A percentile compares a stretch with the other conserved stretches of the same genome.
Conservation (phyloP, 2,888 invertebrate genomes). For the Phoenoteleia sp. region DNA sequence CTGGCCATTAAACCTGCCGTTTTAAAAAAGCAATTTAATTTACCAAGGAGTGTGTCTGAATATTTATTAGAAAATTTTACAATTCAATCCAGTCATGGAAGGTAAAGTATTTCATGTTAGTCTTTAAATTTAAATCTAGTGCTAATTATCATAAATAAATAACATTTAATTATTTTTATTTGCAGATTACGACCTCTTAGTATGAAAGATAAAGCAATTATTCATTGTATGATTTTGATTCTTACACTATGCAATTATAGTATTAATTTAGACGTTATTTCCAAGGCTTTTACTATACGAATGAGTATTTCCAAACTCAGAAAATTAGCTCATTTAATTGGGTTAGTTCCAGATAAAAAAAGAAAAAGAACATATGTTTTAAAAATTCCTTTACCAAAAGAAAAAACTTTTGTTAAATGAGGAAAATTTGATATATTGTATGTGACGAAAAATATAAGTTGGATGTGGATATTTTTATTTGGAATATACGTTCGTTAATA, state of each 20-base stretch:
- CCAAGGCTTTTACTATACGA: neutral
- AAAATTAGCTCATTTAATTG: constrained; percentile 2
- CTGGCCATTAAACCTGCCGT: no score
- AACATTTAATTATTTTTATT: constrained; percentile 1
- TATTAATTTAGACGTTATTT: constrained; percentile 2
- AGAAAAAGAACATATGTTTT: neutral
- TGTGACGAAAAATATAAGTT: no score
- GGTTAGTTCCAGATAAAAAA: neutral
- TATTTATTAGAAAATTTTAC: constrained; percentile 10
- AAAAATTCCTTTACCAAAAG: constrained; percentile 27
- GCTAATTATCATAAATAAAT: no score
- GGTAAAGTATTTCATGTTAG: constrained; percentile 10
- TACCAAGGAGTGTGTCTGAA: constrained; percentile 17
- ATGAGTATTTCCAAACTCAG: constrained; percentile 3
- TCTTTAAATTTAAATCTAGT: no score
- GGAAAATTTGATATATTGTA: no score
- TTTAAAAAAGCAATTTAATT: neutral
- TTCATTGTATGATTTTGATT: constrained; percentile 30
- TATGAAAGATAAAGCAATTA: constrained; percentile 44
- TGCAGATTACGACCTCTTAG: constrained; percentile 16
- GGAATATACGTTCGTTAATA: no score
- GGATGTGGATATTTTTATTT: no score
- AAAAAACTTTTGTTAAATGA: no score
- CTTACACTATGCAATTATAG: neutral
- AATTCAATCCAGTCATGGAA: neutral